phyloP scores from a whole-genome alignment of 1,140 invertebrate species.

The Ceratina australensis region DNA sequence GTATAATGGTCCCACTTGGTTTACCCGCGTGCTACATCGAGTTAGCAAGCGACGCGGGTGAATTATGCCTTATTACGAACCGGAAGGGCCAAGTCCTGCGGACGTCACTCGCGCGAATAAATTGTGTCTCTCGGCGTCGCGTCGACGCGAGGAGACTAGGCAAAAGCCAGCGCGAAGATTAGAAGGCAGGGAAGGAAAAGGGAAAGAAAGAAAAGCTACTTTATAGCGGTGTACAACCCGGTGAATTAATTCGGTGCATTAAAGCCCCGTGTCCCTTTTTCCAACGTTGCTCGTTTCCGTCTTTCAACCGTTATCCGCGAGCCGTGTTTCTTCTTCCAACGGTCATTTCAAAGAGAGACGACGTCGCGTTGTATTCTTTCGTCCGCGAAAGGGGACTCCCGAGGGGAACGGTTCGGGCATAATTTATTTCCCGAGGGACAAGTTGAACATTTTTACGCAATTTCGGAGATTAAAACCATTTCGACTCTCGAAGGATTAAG shows the following conservation, averaged over 20 bases:
- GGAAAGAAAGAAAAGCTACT: neutral
- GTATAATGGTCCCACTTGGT: neutral
- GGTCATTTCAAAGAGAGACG: neutral
- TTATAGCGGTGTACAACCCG: neutral
- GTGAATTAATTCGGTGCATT: slow-evolving; percentile 33
- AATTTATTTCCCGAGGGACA: neutral
- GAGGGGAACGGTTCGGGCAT: too few relatives aligned
- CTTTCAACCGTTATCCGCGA: neutral
- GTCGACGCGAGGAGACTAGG: neutral
- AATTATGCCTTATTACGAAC: slow-evolving; percentile 39
- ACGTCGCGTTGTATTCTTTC: neutral
- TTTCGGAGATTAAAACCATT: neutral
- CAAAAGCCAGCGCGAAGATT: slow-evolving; percentile 9
- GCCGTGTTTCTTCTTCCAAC: neutral
- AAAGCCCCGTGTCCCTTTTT: slow-evolving; percentile 5
- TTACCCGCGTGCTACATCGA: neutral
- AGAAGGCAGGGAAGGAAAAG: neutral
- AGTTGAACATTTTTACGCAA: neutral
- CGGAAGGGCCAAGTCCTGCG: slow-evolving; percentile 27
- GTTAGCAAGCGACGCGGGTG: slow-evolving; percentile 12
- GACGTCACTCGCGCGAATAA: slow-evolving; percentile 34
- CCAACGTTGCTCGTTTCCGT: neutral
- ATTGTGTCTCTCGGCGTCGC: slow-evolving; percentile 14
- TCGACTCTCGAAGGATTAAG: too few relatives aligned
- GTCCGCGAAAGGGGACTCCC: too few relatives aligned